A percentile compares a stretch with the other conserved stretches of the same genome.
These are phyloP conservation scores for Rhabdornis inornatus DNA, from an alignment of 2,113 vertebrate genomes.

Conservation along the genomic window DNA sequence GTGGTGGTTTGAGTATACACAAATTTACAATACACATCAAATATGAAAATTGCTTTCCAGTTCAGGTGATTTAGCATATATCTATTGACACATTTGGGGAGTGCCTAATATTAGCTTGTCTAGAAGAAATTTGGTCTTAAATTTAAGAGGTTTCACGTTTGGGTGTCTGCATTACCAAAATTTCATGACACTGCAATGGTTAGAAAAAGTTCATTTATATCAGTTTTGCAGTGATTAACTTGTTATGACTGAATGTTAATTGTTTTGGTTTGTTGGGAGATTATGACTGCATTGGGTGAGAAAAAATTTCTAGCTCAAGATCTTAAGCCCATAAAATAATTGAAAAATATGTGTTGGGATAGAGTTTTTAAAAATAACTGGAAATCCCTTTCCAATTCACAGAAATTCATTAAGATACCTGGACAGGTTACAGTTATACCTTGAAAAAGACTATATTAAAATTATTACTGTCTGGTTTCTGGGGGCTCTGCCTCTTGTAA, in stretches of 20 bases:
- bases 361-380: background rate
- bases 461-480: background rate
- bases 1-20: background rate
- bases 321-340: background rate
- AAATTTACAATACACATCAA: background rate
- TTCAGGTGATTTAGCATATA: background rate
- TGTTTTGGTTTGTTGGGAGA: background rate
- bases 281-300: background rate
- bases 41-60: background rate
- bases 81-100: background rate
- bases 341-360: background rate
- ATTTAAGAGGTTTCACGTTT: background rate
- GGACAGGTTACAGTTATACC: background rate
- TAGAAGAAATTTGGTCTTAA: background rate
- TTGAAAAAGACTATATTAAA: background rate
- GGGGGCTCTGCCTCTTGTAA: background rate
- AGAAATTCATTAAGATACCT: background rate
- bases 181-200: background rate
- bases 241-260: background rate
- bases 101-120: background rate
- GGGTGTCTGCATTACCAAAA: background rate
- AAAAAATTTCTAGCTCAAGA: background rate
- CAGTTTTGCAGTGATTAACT: background rate
- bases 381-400: background rate
- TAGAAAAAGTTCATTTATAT: background rate